phyloP scores from a whole-genome alignment of 2,888 invertebrate species.

The Phorcus lineatus region DNA sequence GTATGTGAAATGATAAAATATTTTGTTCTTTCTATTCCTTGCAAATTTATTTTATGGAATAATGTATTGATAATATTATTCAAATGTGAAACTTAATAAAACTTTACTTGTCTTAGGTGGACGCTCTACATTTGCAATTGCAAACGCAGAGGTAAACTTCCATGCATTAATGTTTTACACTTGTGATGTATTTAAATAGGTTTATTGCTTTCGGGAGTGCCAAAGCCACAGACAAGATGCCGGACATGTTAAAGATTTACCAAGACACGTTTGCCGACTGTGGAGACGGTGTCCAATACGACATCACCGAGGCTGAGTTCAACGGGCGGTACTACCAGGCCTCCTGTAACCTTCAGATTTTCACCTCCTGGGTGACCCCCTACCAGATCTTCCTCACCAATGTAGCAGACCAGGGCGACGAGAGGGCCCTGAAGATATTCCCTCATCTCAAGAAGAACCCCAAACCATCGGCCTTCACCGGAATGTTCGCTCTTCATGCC shows the following conservation, averaged over 20 bases:
- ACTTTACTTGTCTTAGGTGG: too few species aligned
- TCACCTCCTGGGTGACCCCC: conserved; percentile 57
- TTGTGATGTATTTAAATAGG: conserved; percentile 36
- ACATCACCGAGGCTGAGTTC: conserved; percentile 64
- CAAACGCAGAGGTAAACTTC: too few species aligned
- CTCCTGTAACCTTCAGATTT: conserved; percentile 68
- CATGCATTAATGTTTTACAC: too few species aligned
- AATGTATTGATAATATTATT: too few species aligned
- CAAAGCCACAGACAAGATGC: conserved; percentile 55
- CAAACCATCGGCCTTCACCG: conserved; percentile 58
- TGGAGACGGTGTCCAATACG: conserved; percentile 54
- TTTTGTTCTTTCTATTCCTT: too few species aligned
- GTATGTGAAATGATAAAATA: too few species aligned
- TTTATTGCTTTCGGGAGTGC: conserved; percentile 64
- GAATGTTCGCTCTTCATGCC: conserved; percentile 68
- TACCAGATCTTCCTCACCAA: conserved; percentile 56
- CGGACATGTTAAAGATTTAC: conserved; percentile 54
- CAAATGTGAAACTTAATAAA: too few species aligned
- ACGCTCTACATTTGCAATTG: too few species aligned
- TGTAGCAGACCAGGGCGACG: conserved; percentile 33
- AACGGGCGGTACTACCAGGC: conserved; percentile 68
- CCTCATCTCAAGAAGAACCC: conserved; percentile 50
- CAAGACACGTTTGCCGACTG: conserved; percentile 57
- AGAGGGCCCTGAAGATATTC: conserved; percentile 49
- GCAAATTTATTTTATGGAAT: too few species aligned